These are phyloP conservation scores for Zaprionus capensis DNA, from an alignment of 1,140 invertebrate genomes.

Conservation along the genomic window DNA sequence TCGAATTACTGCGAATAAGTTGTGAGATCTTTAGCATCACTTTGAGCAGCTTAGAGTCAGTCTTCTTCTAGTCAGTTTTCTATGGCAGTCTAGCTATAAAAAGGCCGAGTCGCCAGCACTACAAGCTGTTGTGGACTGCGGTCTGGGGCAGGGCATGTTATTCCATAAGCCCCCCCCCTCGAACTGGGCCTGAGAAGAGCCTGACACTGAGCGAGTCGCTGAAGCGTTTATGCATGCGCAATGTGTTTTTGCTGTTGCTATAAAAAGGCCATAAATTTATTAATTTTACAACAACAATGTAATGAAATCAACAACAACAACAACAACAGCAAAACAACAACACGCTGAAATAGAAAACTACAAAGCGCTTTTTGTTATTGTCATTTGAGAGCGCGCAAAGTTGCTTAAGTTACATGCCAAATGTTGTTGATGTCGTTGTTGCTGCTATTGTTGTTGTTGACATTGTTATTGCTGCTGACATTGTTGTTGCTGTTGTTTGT, in stretches of 20 bases:
- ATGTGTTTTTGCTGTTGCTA: conserved; percentile 21
- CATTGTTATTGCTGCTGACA: background rate
- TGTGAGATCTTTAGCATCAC: background rate
- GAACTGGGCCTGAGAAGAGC: conserved; percentile 26
- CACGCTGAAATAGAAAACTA: conserved; percentile 43
- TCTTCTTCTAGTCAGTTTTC: too few species aligned
- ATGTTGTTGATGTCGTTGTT: conserved; percentile 18
- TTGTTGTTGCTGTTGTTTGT: conserved; percentile 6
- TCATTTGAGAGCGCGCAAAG: conserved; percentile 32
- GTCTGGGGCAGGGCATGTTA: background rate
- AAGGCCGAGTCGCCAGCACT: background rate
- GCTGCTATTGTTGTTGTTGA: conserved; percentile 6
- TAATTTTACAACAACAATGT: conserved; percentile 40
- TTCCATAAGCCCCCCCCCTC: background rate
- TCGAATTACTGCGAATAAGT: background rate
- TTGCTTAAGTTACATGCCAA: conserved; percentile 41
- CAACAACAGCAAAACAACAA: background rate
- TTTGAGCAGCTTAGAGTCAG: too few species aligned
- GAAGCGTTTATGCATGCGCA: conserved; percentile 48
- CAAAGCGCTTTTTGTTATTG: conserved; percentile 36
- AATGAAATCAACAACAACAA: conserved; percentile 3
- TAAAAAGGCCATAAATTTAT: conserved; percentile 46
- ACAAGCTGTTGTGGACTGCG: background rate
- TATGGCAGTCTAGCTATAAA: background rate
- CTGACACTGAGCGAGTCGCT: conserved; percentile 45